Evolutionary conservation across 2,113 vertebrate genomes (phyloP).

Genomic region (Polyodon spathula): DNA sequence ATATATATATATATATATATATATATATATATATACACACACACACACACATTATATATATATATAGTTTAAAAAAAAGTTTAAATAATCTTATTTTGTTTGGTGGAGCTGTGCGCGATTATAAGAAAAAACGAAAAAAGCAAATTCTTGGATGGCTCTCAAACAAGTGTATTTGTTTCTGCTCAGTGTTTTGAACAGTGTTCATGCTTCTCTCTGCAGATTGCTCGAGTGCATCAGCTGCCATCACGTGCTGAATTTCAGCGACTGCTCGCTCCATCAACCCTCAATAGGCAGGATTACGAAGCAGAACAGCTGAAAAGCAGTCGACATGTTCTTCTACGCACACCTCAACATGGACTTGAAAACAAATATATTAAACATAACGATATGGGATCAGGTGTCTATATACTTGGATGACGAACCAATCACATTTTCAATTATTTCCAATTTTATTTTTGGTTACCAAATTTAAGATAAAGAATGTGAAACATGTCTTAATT

Average conservation of each 20-base stretch:
- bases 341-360: conserved; percentile 62
- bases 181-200: too few relatives aligned
- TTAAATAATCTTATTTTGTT: too few relatives aligned
- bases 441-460: too few relatives aligned
- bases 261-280: conserved; percentile 61
- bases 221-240: conserved; percentile 51
- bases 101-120: too few relatives aligned
- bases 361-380: conserved; percentile 45
- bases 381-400: neutral
- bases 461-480: too few relatives aligned
- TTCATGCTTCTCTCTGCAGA: conserved; percentile 29
- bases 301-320: conserved; percentile 55
- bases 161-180: conserved; percentile 28
- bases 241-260: conserved; percentile 56
- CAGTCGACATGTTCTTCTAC: conserved; percentile 65
- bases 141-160: conserved; percentile 18
- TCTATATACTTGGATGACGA: neutral
- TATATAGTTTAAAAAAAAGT: too few relatives aligned
- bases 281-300: conserved; percentile 71
- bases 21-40: too few relatives aligned
- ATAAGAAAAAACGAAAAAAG: too few relatives aligned
- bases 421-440: neutral
- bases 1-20: too few relatives aligned
- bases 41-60: too few relatives aligned
- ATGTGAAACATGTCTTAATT: too few relatives aligned